Percentiles rank a stretch among this genome's conserved stretches.
These are phyloP conservation scores for Neosilurus mollespiculum DNA, from an alignment of 2,797 vertebrate species.

Conservation along the genomic window DNA sequence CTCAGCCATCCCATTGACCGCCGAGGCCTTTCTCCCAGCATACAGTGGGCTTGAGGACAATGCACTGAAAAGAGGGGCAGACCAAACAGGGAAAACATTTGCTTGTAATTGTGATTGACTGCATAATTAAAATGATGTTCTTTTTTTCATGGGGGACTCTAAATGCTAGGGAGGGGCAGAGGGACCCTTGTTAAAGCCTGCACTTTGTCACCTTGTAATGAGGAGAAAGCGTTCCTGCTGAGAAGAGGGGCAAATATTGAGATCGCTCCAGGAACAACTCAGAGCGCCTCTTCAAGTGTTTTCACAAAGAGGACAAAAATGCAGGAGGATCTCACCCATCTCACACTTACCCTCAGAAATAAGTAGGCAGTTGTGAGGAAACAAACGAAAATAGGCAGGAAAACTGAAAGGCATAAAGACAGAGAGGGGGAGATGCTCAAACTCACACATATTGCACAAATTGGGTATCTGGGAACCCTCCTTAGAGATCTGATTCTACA, in stretches of 20 bases:
- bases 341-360: constrained; percentile 49
- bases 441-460: constrained; percentile 34
- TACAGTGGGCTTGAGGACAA: constrained; percentile 91
- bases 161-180: constrained; percentile 57
- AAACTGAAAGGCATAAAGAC: constrained; percentile 28
- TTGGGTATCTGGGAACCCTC: constrained; percentile 10
- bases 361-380: constrained; percentile 46
- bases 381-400: constrained; percentile 42
- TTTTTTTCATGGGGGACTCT: constrained; percentile 82
- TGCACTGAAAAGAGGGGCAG: constrained; percentile 94
- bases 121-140: constrained; percentile 99
- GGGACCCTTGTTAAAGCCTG: constrained; percentile 57
- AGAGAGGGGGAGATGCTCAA: constrained; percentile 20
- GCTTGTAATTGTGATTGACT: constrained; percentile 99
- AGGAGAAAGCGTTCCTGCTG: constrained; percentile 63
- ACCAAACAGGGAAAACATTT: constrained; percentile 99
- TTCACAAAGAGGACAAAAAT: constrained; percentile 56
- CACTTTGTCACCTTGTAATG: constrained; percentile 62
- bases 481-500: constrained; percentile 10
- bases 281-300: constrained; percentile 58
- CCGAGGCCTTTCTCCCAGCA: constrained; percentile 90
- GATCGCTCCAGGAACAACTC: constrained; percentile 55
- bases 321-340: constrained; percentile 52
- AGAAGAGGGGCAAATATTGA: constrained; percentile 63
- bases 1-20: constrained; percentile 97